These are phyloP conservation scores for Neoaliturus tenellus DNA, from an alignment of 2,888 invertebrate genomes.

Conservation along the genomic window DNA sequence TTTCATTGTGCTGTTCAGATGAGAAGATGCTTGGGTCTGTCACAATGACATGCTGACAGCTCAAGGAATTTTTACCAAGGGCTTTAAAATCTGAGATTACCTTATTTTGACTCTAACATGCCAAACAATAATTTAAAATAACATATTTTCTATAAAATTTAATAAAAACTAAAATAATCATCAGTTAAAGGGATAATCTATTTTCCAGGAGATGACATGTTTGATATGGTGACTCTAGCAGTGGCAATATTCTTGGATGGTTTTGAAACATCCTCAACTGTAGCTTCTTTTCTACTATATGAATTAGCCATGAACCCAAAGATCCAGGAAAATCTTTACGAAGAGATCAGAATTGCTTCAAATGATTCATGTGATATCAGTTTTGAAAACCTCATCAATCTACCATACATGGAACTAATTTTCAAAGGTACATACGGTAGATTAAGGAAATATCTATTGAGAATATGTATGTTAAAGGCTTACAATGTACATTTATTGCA, in stretches of 20 bases:
- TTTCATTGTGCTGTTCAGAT: too few species aligned
- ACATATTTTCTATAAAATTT: too few species aligned
- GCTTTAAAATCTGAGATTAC: too few species aligned
- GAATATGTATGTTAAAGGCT: too few species aligned
- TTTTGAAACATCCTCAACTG: background rate
- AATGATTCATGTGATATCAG: background rate
- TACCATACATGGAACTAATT: background rate
- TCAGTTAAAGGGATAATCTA: background rate
- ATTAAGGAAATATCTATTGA: too few species aligned
- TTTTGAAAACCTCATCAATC: background rate
- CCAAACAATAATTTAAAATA: too few species aligned
- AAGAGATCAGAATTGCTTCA: background rate
- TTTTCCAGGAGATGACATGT: background rate
- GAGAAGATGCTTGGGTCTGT: too few species aligned
- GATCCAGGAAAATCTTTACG: background rate
- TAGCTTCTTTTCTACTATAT: background rate
- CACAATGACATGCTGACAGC: too few species aligned
- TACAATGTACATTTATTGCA: too few species aligned
- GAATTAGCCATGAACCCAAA: constrained; percentile 1
- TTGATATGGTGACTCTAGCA: background rate
- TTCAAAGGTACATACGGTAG: background rate
- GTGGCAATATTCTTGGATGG: constrained; percentile 12
- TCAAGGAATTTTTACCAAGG: too few species aligned
- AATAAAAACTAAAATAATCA: too few species aligned
- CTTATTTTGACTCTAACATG: too few species aligned